Percentiles rank a stretch among this genome's conserved stretches.
These are phyloP conservation scores for Tringa solitaria DNA, from an alignment of 2,113 vertebrate genomes.

Conservation along the genomic window DNA sequence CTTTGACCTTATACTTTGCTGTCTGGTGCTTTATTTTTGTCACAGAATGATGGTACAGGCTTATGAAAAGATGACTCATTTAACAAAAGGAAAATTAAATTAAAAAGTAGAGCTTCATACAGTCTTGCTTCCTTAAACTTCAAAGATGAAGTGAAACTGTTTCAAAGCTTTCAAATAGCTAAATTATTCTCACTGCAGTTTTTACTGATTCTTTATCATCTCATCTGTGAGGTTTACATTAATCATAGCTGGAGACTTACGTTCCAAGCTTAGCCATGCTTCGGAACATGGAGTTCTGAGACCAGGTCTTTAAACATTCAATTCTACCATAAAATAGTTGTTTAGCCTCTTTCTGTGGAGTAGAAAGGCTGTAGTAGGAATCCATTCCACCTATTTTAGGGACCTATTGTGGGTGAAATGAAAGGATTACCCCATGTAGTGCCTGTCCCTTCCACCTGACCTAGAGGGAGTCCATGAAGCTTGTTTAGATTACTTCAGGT, in stretches of 20 bases:
- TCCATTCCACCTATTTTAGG: not conserved
- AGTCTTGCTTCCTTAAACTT: slow-evolving; percentile 3
- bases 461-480: not conserved
- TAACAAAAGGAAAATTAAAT: slow-evolving; percentile 45
- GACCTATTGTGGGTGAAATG: rapidly evolving
- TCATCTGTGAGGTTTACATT: slow-evolving; percentile 11
- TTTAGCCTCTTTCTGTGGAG: not conserved
- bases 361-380: not conserved
- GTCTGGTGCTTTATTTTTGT: not conserved
- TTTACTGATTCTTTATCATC: slow-evolving; percentile 17
- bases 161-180: slow-evolving; percentile 34
- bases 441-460: not conserved
- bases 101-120: slow-evolving; percentile 4
- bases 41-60: not conserved
- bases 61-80: slow-evolving; percentile 44
- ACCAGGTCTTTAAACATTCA: not conserved
- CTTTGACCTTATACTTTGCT: not conserved
- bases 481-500: not conserved
- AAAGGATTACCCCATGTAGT: not conserved
- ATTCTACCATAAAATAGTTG: not conserved
- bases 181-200: slow-evolving; percentile 23
- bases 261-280: not conserved
- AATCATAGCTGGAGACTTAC: not conserved
- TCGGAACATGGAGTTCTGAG: not conserved
- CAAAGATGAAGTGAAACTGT: slow-evolving; percentile 27